phyloP scores from a whole-genome alignment of 2,797 vertebrate genomes.

The Pteronotus mesoamericanus region DNA sequence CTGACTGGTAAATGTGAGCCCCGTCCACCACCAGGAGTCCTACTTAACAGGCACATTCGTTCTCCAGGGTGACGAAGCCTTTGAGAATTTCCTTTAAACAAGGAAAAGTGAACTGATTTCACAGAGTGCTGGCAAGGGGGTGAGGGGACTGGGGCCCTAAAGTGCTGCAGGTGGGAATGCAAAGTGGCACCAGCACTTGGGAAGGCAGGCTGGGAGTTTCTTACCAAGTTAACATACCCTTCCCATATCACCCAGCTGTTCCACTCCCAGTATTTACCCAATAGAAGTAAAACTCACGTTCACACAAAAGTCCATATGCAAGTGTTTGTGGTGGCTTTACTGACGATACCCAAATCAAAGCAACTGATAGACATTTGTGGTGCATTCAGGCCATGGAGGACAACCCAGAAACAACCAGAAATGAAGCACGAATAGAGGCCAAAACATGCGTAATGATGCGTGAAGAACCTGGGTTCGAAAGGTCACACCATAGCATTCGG shows the following conservation, averaged over 20 bases:
- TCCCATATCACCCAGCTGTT: background rate
- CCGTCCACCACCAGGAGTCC: background rate
- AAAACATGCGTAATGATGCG: rapidly evolving
- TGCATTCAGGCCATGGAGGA: too few species aligned
- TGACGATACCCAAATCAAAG: too few species aligned
- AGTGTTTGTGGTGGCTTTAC: too few species aligned
- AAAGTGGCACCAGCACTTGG: too few species aligned
- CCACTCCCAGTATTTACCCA: background rate
- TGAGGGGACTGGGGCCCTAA: rapidly evolving
- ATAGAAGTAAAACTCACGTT: background rate
- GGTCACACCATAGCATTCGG: background rate
- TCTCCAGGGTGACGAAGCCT: background rate
- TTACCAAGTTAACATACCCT: background rate
- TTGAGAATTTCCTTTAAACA: background rate
- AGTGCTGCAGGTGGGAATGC: too few species aligned
- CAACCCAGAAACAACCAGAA: too few species aligned
- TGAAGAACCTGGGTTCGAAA: background rate
- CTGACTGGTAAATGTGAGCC: background rate
- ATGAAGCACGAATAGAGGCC: too few species aligned
- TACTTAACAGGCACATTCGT: background rate
- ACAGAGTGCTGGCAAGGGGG: too few species aligned
- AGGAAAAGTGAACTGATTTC: background rate
- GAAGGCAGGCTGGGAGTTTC: background rate
- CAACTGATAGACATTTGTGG: too few species aligned
- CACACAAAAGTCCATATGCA: background rate